A percentile compares a stretch with the other conserved stretches of the same genome.
Conservation (phyloP, 2,888 invertebrate species). For the Chydorus sphaericus region DNA sequence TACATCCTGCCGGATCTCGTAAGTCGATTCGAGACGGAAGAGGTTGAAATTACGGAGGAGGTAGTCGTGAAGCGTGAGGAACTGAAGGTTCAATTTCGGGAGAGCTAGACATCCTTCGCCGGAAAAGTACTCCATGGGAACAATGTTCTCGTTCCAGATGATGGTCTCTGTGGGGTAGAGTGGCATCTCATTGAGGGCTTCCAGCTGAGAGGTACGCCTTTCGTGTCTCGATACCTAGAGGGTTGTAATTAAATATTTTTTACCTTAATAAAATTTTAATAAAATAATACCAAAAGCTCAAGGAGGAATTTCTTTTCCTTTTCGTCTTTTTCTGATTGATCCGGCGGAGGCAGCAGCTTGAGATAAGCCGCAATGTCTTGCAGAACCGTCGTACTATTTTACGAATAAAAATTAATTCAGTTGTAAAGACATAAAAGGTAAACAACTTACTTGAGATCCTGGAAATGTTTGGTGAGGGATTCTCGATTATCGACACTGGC, state of each 20-base stretch:
- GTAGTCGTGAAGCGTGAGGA: constrained; percentile 95
- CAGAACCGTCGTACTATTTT: constrained; percentile 53
- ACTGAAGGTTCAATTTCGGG: constrained; percentile 95
- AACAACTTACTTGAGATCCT: constrained; percentile 42
- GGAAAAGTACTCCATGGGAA: constrained; percentile 92
- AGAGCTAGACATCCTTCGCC: constrained; percentile 90
- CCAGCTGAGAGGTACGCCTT: constrained; percentile 74
- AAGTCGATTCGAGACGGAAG: constrained; percentile 93
- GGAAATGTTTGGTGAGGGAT: constrained; percentile 69
- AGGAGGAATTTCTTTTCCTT: constrained; percentile 65
- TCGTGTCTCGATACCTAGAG: constrained; percentile 78
- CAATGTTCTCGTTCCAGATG: constrained; percentile 98
- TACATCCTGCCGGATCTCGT: constrained; percentile 96
- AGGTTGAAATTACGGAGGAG: constrained; percentile 91
- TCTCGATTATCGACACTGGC: constrained; percentile 86
- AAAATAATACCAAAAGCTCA: constrained; percentile 58
- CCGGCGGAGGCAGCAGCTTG: constrained; percentile 63
- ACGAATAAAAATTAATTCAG: constrained; percentile 16
- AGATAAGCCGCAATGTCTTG: constrained; percentile 74
- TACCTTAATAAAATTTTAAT: not conserved
- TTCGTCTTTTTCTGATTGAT: constrained; percentile 48
- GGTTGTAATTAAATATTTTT: constrained; percentile 26
- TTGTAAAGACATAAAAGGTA: constrained; percentile 1
- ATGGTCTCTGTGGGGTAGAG: constrained; percentile 95
- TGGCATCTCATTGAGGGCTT: constrained; percentile 93